phyloP scores from a whole-genome alignment of 2,113 vertebrate genomes.

The Nematolebias whitei region DNA sequence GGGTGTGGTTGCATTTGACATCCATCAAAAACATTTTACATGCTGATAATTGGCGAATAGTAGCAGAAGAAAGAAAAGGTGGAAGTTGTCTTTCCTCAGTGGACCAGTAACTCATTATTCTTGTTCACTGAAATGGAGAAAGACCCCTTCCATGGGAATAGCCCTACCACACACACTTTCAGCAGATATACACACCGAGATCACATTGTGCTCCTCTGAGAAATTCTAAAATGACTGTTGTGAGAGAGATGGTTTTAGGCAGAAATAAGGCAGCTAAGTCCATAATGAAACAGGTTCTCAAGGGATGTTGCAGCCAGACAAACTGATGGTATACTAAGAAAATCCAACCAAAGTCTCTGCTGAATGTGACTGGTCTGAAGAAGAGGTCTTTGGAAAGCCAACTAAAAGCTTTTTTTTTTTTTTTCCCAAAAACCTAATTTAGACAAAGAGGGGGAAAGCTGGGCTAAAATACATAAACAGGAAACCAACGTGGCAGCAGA shows the following conservation, averaged over 20 bases:
- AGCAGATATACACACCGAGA: constrained; percentile 31
- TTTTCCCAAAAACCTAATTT: neutral
- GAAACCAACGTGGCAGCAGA: no score
- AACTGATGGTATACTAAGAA: constrained; percentile 21
- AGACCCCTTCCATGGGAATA: constrained; percentile 70
- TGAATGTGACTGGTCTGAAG: neutral
- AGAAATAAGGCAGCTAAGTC: constrained; percentile 51
- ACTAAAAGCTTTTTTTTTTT: neutral
- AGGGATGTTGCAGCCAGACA: constrained; percentile 31
- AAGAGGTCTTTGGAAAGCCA: constrained; percentile 3
- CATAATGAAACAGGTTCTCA: constrained; percentile 54
- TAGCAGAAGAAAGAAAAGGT: constrained; percentile 41
- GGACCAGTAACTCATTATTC: constrained; percentile 74
- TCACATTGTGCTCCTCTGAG: constrained; percentile 43
- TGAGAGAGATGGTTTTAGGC: constrained; percentile 51
- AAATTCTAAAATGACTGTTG: constrained; percentile 46
- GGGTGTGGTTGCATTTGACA: constrained; percentile 21
- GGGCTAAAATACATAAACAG: no score
- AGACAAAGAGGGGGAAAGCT: no score
- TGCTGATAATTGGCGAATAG: constrained; percentile 64
- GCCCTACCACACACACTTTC: constrained; percentile 1
- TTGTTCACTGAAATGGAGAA: constrained; percentile 77
- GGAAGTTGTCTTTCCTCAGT: constrained; percentile 39
- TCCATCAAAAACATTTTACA: constrained; percentile 43
- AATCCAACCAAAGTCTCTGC: constrained; percentile 24